Base-by-base conservation (phyloP, 2,888 invertebrate genomes). In the Protophormia terraenovae region DNA sequence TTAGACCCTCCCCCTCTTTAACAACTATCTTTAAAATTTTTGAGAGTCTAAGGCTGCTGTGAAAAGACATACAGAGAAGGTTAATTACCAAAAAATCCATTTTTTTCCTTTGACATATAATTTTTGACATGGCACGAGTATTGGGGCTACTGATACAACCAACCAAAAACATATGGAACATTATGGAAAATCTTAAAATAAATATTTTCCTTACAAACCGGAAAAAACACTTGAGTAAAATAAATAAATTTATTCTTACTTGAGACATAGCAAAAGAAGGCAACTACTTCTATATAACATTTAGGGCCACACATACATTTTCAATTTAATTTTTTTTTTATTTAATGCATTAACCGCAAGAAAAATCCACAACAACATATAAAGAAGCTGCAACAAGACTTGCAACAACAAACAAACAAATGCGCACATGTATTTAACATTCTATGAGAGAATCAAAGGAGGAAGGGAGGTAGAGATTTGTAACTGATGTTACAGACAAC, bases 21-120 rank as follows among this genome's bases (percentile, higher is more conserved):
- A 50, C 12, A 50, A 8, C 22, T 50, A 19, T n/a, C n/a, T n/a
- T n/a, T n/a, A n/a, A n/a, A n/a, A n/a, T n/a, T n/a, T n/a, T n/a
- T n/a, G n/a, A n/a, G n/a, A n/a, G n/a, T n/a, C n/a, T n/a, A n/a
- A n/a, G n/a, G n/a, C n/a, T n/a, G n/a, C n/a, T n/a, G n/a, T n/a
- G n/a, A n/a, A n/a, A n/a, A n/a, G n/a, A n/a, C n/a, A n/a, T n/a
- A n/a, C n/a, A n/a, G 53, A 47, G 32, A 35, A 55, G 55, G 47
- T 73, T 73, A 80, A 80, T 80, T 73, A 67, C 38, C 38, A 80
- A 80, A 62, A 62, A 35, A 53, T 24, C 2, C n/a, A 76, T 78
- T 50, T 69, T 55, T 24, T 3, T 64, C 24, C 41, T 71, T 32
- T 6, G 3, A 64, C 19, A 50, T 35, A 4, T 27, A 75, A 35